Base-by-base conservation (phyloP, 2,797 vertebrate species). In the Eutrigla gurnardus region DNA sequence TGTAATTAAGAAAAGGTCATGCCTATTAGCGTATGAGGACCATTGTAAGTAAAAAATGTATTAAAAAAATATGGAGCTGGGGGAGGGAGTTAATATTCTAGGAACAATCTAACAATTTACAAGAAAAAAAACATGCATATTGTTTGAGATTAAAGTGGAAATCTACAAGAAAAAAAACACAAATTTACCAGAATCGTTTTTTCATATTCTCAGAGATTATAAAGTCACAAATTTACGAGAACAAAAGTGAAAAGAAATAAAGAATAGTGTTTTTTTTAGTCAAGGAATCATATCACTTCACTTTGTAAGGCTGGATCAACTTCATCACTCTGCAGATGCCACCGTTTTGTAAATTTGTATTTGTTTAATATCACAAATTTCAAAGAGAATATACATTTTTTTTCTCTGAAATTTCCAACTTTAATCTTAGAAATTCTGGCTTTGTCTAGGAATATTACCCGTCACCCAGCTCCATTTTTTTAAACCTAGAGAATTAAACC, bases 1-100 rank as follows among this genome's bases (percentile, higher is more conserved):
- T 75, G 42, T 83, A 73, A 81, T 80, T 70, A 65, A 77, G 70
- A 72, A 25, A 55, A 32, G 33, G 40, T 10, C 49, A 43, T 42
- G 17, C 32, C 52, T 65, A 25, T 25, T 47, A 39, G 43, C 3
- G 13, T 35, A 35, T 54, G 14, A 9, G 18, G 47, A 18, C 47
- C 8, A 35, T 54, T 33, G 52, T 14, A 14, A 6, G 13, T 10
- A 35, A 53, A 33, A 14, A 7, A 53, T 6, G 33, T 13, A 32
- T 25, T 25, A 7, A 12, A 12, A 53, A 11, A 53, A 32, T 10
- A 25, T 17, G 25, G 9, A 50, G 9, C 8, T 25, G 1, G 25
- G 18, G 18, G 49, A 25, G 18, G 12, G 10, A 18, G 18, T 17
- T 7, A n/a, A 49, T 6, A 25, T 0, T 49, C 17, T 25, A 25